Evolutionary conservation across 2,113 vertebrate species (phyloP).

Genomic region (Ptilonorhynchus violaceus): DNA sequence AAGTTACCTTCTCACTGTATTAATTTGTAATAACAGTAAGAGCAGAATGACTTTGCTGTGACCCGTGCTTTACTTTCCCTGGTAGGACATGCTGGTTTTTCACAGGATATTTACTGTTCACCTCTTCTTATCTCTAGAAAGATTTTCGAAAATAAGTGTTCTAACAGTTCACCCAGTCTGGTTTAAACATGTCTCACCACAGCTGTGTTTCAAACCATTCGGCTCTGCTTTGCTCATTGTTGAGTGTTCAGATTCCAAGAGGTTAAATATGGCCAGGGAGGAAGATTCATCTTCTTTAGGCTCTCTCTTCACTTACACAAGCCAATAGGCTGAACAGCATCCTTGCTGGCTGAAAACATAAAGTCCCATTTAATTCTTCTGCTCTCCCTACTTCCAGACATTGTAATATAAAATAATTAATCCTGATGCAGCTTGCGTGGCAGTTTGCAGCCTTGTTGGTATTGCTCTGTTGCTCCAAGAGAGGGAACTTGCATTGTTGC

Average conservation of each 20-base stretch:
- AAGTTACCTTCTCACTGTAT: background rate
- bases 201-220: background rate
- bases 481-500: background rate
- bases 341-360: background rate
- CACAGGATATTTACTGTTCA: background rate
- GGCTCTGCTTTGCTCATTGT: background rate
- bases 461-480: background rate
- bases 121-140: background rate
- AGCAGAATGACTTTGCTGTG: background rate
- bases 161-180: background rate
- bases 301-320: background rate
- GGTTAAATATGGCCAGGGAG: background rate
- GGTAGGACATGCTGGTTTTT: background rate
- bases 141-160: background rate
- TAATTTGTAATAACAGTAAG: background rate
- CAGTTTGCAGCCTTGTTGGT: background rate
- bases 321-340: background rate
- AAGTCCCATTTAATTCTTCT: slow-evolving; percentile 21
- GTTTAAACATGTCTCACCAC: background rate
- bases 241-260: background rate
- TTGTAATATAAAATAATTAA: slow-evolving; percentile 30
- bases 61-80: background rate
- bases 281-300: background rate
- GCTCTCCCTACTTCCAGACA: background rate
- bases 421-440: background rate